These are phyloP conservation scores for Drosophila ohnishii DNA, from an alignment of 1,140 invertebrate genomes.

Conservation along the genomic window DNA sequence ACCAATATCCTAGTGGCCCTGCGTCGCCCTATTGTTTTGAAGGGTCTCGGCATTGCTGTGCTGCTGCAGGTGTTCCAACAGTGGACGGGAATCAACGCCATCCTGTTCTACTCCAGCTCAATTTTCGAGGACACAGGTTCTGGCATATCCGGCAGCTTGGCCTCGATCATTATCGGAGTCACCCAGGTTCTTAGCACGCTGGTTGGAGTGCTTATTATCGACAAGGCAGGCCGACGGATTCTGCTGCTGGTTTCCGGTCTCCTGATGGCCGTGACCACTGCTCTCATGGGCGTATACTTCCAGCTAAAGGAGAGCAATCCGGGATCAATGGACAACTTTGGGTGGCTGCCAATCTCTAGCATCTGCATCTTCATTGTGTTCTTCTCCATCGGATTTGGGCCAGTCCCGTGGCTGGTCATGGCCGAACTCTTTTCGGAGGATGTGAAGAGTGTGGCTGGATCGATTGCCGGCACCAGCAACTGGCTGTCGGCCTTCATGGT, in stretches of 20 bases:
- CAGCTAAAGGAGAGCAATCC: constrained; percentile 83
- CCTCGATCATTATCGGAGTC: constrained; percentile 89
- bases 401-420: constrained; percentile 91
- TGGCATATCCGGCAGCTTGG: constrained; percentile 84
- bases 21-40: constrained; percentile 54
- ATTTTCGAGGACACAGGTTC: constrained; percentile 65
- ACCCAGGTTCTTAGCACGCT: constrained; percentile 89
- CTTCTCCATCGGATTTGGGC: constrained; percentile 91
- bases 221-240: constrained; percentile 87
- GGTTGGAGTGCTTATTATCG: constrained; percentile 87
- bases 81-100: constrained; percentile 74
- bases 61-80: constrained; percentile 67
- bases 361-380: constrained; percentile 90
- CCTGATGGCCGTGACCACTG: constrained; percentile 86
- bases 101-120: constrained; percentile 69
- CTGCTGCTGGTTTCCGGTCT: constrained; percentile 88
- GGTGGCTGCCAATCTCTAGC: constrained; percentile 89
- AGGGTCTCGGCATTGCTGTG: constrained; percentile 60
- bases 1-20: constrained; percentile 32
- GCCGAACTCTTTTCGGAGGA: constrained; percentile 90
- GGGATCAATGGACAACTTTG: constrained; percentile 73
- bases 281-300: constrained; percentile 87
- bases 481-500: constrained; percentile 92
- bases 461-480: constrained; percentile 90
- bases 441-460: constrained; percentile 89